phyloP scores from a whole-genome alignment of 2,113 vertebrate genomes.

The Corydoras sp. region DNA sequence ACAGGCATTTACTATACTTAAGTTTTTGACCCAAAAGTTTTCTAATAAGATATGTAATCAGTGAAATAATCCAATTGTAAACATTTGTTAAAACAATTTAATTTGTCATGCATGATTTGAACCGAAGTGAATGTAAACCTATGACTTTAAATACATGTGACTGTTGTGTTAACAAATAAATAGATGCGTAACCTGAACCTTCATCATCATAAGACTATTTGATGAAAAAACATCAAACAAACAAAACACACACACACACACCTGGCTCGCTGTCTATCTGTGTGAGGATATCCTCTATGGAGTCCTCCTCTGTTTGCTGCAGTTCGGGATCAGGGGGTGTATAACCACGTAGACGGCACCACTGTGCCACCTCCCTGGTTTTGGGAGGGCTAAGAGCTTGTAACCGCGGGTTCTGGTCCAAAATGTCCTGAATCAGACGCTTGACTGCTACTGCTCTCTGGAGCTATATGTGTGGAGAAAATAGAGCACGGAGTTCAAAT shows the following conservation, averaged over 20 bases:
- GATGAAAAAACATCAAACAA: neutral
- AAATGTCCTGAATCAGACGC: conserved; percentile 82
- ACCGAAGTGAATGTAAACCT: too few species aligned
- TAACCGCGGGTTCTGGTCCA: conserved; percentile 82
- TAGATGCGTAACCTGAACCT: too few species aligned
- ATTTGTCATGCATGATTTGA: too few species aligned
- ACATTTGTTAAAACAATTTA: too few species aligned
- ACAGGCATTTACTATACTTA: too few species aligned
- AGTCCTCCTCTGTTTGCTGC: conserved; percentile 75
- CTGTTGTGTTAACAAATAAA: too few species aligned
- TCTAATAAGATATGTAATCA: too few species aligned
- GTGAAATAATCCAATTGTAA: too few species aligned
- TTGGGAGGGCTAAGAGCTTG: conserved; percentile 78
- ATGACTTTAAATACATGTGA: too few species aligned
- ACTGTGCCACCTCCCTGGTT: conserved; percentile 87
- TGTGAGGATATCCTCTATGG: conserved; percentile 90
- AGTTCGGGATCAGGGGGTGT: conserved; percentile 87
- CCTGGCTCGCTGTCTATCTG: conserved; percentile 95
- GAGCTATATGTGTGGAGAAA: conserved; percentile 63
- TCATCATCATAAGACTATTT: too few species aligned
- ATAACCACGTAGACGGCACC: conserved; percentile 91
- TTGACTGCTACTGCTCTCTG: conserved; percentile 88
- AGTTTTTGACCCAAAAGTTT: too few species aligned
- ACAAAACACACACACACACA: conserved; percentile 36
- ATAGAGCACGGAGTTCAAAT: too few species aligned